Base-by-base conservation (phyloP, 2,113 vertebrate species). In the Zosterops lateralis region DNA sequence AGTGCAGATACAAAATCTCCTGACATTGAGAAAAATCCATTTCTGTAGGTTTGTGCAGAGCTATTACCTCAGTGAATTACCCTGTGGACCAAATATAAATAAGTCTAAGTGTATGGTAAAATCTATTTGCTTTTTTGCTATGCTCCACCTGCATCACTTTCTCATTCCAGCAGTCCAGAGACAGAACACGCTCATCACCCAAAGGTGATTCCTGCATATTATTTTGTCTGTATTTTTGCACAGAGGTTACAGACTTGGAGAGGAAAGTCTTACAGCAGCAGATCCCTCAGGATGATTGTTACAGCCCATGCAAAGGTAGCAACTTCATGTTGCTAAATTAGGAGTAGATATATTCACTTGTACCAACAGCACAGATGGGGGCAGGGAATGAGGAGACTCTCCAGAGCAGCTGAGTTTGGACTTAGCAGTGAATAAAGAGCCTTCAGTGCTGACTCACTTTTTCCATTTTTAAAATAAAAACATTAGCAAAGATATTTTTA, bases 401-500 rank as follows among this genome's bases (percentile, higher is more conserved):
- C 79, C 87, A 87, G 90, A 94, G 74, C 67, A 94, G 82, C 94
- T 84, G 81, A 95, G 78, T 87, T 96, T 87, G 84, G 81, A 76
- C 74, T 62, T 16, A 85, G 68, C 71, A 93, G 36, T 60, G 82
- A 96, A 87, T n/a, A 89, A 60, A 87, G 40, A 92, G 89, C 75
- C n/a, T 77, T 80, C 71, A 70, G 47, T 74, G 91, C 89, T 95
- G 94, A 95, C 94, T 95, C 91, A 91, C 36, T 96, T 95, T 94
- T 96, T 95, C 94, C 94, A 91, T 91, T 97, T 96, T 95, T 92
- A 83, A 94, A 95, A 95, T 91, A 94, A 96, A 96, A 96, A 92
- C 89, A 93, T 73, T 88, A 94, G 67, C 48, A 48, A 79, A 71
- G 84, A 95, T 88, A 95, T 95, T 95, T 92, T 90, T 81, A 84